Evolutionary conservation across 2,888 invertebrate genomes (phyloP).

Genomic region (Apocheima hispidaria): DNA sequence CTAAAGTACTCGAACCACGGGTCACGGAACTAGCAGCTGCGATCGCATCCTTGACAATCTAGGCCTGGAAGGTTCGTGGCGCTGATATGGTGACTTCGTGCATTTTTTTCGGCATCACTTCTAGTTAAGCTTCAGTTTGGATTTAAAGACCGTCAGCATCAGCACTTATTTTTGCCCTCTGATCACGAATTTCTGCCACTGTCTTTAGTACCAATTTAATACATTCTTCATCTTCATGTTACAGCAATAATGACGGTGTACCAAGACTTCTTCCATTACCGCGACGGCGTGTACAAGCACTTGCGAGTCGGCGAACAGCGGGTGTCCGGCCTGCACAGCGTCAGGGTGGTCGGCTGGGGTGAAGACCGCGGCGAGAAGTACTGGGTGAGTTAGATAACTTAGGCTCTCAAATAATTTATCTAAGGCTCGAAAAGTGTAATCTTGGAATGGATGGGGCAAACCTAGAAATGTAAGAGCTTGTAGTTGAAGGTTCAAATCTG

Average conservation of each 20-base stretch:
- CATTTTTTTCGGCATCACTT: too few species aligned
- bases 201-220: not conserved
- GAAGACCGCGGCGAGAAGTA: slow-evolving; percentile 90
- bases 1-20: too few species aligned
- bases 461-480: not conserved
- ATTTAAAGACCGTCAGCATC: too few species aligned
- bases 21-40: too few species aligned
- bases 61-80: too few species aligned
- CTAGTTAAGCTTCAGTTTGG: too few species aligned
- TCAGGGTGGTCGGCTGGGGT: slow-evolving; percentile 97
- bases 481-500: too few species aligned
- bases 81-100: too few species aligned
- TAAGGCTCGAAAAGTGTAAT: not conserved
- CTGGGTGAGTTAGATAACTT: slow-evolving; percentile 89
- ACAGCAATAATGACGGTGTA: slow-evolving; percentile 95
- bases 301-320: slow-evolving; percentile 84
- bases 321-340: slow-evolving; percentile 93
- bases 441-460: not conserved
- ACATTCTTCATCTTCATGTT: slow-evolving; percentile 34
- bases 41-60: too few species aligned
- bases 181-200: too few species aligned
- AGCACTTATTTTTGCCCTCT: too few species aligned
- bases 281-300: slow-evolving; percentile 92
- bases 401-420: not conserved
- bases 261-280: slow-evolving; percentile 97